These are phyloP conservation scores for human (Homo sapiens) DNA, from an alignment of 2,113 vertebrate species.

Conservation along the genomic window DNA sequence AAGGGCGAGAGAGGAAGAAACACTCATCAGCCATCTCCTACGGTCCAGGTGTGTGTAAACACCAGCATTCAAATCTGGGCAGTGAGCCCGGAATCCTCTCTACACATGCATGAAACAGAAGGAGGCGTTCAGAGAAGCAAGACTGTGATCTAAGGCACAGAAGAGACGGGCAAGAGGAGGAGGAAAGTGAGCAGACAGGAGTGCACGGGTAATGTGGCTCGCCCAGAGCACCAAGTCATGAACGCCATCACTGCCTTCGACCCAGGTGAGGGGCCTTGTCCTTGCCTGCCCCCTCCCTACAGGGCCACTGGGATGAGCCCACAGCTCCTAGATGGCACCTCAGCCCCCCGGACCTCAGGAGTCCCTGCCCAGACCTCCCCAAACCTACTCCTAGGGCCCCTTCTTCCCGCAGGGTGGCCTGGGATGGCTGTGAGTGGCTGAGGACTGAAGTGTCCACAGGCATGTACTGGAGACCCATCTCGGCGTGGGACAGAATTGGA, in stretches of 20 bases:
- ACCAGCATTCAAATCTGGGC: not conserved
- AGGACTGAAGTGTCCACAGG: not conserved
- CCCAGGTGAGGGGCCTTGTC: not conserved
- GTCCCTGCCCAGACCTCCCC: not conserved
- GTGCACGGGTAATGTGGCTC: not conserved
- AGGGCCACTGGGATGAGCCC: not conserved
- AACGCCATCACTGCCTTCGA: not conserved
- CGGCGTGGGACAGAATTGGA: not conserved
- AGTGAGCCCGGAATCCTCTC: not conserved
- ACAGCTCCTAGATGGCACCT: not conserved
- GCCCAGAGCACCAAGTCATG: not conserved
- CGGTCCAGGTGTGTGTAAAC: not conserved
- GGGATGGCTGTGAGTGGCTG: not conserved
- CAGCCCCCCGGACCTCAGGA: not conserved
- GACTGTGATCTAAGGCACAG: not conserved
- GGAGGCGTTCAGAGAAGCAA: too few species aligned
- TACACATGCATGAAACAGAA: not conserved
- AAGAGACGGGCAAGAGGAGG: not conserved
- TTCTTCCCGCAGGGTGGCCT: not conserved
- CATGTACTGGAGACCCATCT: not conserved
- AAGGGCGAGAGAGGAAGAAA: accelerated
- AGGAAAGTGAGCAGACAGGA: not conserved
- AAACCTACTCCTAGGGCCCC: not conserved
- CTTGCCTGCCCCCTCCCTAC: not conserved
- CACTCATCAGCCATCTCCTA: too few species aligned